Conservation (phyloP, 2,888 invertebrate genomes). For the Parnassius orleans region DNA sequence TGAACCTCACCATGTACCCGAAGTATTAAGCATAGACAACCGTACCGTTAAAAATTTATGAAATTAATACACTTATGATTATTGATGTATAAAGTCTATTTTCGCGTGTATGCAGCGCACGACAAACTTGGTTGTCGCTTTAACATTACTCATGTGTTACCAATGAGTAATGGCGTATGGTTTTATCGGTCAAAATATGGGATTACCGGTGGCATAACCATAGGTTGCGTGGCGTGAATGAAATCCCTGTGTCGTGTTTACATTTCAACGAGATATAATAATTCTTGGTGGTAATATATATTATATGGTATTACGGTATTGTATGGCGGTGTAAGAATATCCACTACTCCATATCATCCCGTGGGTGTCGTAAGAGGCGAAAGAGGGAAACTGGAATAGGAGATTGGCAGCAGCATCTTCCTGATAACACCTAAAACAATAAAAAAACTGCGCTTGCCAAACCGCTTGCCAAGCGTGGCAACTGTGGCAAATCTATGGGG, state of each 20-base stretch:
- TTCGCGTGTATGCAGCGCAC: constrained; percentile 12
- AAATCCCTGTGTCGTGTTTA: not conserved
- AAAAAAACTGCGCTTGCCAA: no score
- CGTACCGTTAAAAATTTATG: constrained; percentile 21
- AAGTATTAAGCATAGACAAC: constrained; percentile 32
- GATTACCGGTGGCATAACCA: constrained; percentile 40
- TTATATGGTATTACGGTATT: no score
- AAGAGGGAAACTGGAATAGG: no score
- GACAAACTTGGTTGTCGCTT: not conserved
- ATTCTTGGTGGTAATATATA: no score
- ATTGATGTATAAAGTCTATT: constrained; percentile 5
- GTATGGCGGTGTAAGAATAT: no score
- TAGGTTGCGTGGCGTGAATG: constrained; percentile 2
- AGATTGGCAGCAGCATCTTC: no score
- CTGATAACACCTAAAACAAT: no score
- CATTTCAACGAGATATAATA: not conserved
- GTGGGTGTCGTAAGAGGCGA: no score
- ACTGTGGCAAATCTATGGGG: no score
- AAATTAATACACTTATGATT: constrained; percentile 4
- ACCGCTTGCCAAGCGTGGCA: no score
- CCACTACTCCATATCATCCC: no score
- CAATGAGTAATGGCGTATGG: constrained; percentile 50
- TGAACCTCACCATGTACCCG: constrained; percentile 41
- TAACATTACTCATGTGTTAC: constrained; percentile 42
- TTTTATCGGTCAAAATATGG: constrained; percentile 50